Evolutionary conservation across 1,140 invertebrate species (phyloP), one percentile per base, ranked within the genome.

Genomic region (Drosophila funebris): DNA sequence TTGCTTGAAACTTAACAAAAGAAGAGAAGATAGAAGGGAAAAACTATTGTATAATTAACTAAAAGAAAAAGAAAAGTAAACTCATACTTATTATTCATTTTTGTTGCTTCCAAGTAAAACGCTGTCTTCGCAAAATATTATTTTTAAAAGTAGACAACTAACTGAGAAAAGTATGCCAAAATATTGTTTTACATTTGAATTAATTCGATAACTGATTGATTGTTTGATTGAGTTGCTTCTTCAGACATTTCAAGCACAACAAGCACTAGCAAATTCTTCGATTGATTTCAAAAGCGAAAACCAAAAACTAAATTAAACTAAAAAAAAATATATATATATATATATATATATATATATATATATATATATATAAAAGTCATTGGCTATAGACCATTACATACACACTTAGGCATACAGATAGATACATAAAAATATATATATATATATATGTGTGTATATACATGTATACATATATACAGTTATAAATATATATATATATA

Each of bases 31-130:
- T 31, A 64, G 33, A 22, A 76, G 13, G 13, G 39, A 46, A 13
- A 44, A 46, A 50, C 44, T 53, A 27, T 43, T 64, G 44, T 29
- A 36, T 7, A 36, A 43, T 67, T 36, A 66, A 50, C 29, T 5
- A 24, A 68, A 27, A 18, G 18, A 33, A 62, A 20, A 48, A 29
- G 67, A 58, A 75, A 74, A 43, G 46, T 62, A 62, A 67, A 27
- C 16, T 52, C 29, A 16, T 11, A n/a, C n/a, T n/a, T n/a, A 70
- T 83, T 60, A 48, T 72, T 54, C 43, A 66, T 71, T 82, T 78
- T 43, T 71, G 84, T 78, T 85, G 83, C 82, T 85, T 87, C 82
- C 83, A 78, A 69, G 64, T 69, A 69, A 73, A 73, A 69, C 71
- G 71, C 71, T 73, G 71, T 73, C 71, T 73, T 73, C 71, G 57